Evolutionary conservation across 2,113 vertebrate genomes (phyloP).

Genomic region (Ictalurus punctatus): DNA sequence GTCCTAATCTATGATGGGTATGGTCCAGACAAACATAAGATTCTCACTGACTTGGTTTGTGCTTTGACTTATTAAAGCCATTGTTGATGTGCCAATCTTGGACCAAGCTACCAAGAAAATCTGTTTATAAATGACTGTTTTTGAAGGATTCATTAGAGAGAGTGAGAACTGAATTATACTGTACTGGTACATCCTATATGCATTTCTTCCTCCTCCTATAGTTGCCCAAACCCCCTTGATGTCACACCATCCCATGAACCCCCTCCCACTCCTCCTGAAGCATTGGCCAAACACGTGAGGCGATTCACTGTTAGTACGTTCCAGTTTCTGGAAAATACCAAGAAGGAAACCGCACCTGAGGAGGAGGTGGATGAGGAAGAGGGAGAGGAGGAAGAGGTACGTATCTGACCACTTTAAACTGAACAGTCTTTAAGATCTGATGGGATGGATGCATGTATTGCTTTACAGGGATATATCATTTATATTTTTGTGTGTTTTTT

Average conservation of each 20-base stretch:
- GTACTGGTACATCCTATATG: background rate
- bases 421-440: background rate
- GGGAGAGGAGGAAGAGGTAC: slow-evolving; percentile 68
- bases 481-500: too few relatives aligned
- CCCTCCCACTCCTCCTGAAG: slow-evolving; percentile 33
- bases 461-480: background rate
- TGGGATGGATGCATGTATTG: background rate
- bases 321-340: slow-evolving; percentile 66
- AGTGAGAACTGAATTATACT: background rate
- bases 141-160: background rate
- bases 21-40: background rate
- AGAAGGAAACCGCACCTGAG: background rate
- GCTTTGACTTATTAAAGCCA: background rate
- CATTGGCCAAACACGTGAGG: slow-evolving; percentile 61
- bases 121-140: background rate
- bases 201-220: slow-evolving; percentile 32
- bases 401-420: background rate
- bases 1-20: slow-evolving; percentile 78
- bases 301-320: slow-evolving; percentile 75
- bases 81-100: background rate
- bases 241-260: slow-evolving; percentile 51
- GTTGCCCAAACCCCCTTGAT: slow-evolving; percentile 75
- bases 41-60: background rate
- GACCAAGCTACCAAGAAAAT: background rate
- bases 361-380: slow-evolving; percentile 36